Evolutionary conservation across 2,888 invertebrate genomes (phyloP).

Genomic region (Drosophila formosana): DNA sequence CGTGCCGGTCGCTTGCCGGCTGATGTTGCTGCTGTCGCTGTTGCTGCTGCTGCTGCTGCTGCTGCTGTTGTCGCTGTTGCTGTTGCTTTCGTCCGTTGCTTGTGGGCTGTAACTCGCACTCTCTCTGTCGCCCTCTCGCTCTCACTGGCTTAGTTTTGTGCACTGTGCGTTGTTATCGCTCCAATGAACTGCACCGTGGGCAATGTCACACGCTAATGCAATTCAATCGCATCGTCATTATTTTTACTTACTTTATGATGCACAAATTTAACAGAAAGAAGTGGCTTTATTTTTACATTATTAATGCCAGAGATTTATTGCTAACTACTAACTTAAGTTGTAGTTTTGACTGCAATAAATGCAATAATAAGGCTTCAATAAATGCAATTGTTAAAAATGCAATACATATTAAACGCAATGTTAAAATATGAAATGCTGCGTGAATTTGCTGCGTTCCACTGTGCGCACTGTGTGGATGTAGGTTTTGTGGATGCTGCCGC

Average conservation of each 20-base stretch:
- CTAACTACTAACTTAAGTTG: no score
- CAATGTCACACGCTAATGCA: not conserved
- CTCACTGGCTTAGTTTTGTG: constrained; percentile 29
- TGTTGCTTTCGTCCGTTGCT: constrained; percentile 21
- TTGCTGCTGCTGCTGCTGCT: constrained; percentile 18
- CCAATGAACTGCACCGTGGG: constrained; percentile 36
- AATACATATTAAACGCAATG: no score
- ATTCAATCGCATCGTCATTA: not conserved
- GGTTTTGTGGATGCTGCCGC: constrained; percentile 56
- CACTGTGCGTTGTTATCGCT: constrained; percentile 15
- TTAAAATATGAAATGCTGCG: no score
- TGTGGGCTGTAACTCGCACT: constrained; percentile 50
- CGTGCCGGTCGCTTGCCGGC: constrained; percentile 47
- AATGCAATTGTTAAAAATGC: no score
- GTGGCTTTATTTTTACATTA: no score
- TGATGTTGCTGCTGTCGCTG: constrained; percentile 32
- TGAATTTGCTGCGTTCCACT: constrained; percentile 18
- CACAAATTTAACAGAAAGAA: no score
- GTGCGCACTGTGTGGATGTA: constrained; percentile 50
- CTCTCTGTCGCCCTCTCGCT: constrained; percentile 39
- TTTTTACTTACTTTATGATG: no score
- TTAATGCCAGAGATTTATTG: no score
- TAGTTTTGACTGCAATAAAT: no score
- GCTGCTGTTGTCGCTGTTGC: constrained; percentile 9
- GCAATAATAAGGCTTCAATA: no score